Evolutionary conservation across 2,113 vertebrate genomes (phyloP), one percentile per base, ranked within the genome.

Genomic region (Petromus typicus): DNA sequence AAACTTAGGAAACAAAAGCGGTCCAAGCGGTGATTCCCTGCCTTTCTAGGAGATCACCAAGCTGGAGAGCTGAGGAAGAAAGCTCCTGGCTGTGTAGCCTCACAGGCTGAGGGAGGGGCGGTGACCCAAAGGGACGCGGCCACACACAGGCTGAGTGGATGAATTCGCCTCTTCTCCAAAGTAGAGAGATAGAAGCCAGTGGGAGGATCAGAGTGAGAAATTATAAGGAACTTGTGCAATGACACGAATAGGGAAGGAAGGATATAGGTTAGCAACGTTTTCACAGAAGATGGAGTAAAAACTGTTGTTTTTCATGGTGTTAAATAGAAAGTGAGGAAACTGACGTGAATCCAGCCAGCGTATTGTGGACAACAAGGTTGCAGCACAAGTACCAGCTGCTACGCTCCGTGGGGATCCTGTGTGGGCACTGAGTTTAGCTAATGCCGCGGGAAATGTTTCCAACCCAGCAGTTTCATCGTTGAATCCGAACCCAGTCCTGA

Each of bases 381-480:
- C 20, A 78, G 54, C 79, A 95, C 63, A 93, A 95, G 63, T 79
- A 89, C 51, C 94, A 96, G 91, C 93, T 96, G 95, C 91, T 91
- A 43, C 30, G 17, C 83, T 89, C 91, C 78, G 32, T 90, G 48
- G 54, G 80, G 73, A 93, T 81, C 71, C 30, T 93, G 92, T 56
- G 59, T 64, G 86, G 87, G 66, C 43, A 48, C 43, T 66, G 64
- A 81, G 88, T 81, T 82, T 76, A 96, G 91, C 90, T 94, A 27
- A n/a, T 73, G 76, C 95, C 96, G 90, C 95, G 90, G 54, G 11
- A 87, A 96, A 73, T 66, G 80, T 83, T 97, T 97, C 87, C 92
- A 96, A 90, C 40, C 56, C 81, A 73, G 85, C 56, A 66, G 61
- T 89, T 91, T 95, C 94, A 90, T 96, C 84, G 82, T 91, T 95